Conservation (phyloP, 2,797 vertebrate species). For the Channallabes apus region DNA sequence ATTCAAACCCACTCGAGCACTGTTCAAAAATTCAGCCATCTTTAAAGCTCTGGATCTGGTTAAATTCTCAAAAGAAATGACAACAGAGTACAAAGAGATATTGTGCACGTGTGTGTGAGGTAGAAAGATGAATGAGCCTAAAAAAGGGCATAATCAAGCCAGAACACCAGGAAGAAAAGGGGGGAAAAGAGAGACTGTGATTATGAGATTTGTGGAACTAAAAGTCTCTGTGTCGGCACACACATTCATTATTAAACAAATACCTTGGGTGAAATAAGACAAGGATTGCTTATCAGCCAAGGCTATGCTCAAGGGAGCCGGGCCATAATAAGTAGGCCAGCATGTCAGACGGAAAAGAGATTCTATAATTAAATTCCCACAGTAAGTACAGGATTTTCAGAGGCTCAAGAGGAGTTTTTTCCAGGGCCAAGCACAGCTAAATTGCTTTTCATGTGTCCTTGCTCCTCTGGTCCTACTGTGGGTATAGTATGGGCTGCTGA, state of each 20-base stretch:
- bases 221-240: constrained; percentile 55
- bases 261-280: constrained; percentile 62
- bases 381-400: constrained; percentile 62
- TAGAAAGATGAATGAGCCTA: neutral
- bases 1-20: constrained; percentile 11
- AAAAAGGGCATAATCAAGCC: constrained; percentile 5
- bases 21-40: constrained; percentile 23
- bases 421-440: constrained; percentile 51
- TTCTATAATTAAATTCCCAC: constrained; percentile 63
- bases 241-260: constrained; percentile 68
- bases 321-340: constrained; percentile 57
- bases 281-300: constrained; percentile 60
- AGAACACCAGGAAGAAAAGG: neutral
- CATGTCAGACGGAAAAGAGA: constrained; percentile 53
- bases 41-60: constrained; percentile 23
- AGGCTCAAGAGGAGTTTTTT: constrained; percentile 58
- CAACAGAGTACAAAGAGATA: constrained; percentile 33
- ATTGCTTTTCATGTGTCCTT: constrained; percentile 60
- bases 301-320: constrained; percentile 53
- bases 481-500: neutral
- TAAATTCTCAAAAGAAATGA: constrained; percentile 27
- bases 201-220: constrained; percentile 38
- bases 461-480: constrained; percentile 36
- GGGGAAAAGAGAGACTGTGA: neutral
- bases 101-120: neutral